Base-by-base conservation (phyloP, 2,113 vertebrate species). In the Lophura nycthemera region DNA sequence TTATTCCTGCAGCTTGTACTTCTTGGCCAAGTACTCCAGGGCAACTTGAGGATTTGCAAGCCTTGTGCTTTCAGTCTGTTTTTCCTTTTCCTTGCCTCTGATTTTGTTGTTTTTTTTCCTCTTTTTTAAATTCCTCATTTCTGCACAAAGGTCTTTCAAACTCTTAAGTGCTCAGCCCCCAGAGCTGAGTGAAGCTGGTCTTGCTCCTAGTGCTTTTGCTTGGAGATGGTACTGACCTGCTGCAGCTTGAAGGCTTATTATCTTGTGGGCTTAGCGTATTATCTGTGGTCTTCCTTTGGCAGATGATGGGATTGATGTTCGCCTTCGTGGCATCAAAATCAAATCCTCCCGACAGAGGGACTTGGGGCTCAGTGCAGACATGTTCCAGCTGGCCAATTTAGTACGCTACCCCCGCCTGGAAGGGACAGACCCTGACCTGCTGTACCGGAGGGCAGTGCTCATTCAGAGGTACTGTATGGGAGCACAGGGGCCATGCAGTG, bases 271-370 rank as follows among this genome's bases (percentile, higher is more conserved):
- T 84, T 86, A 59, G 38, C 1, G 0, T 80, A 42, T 77, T 32
- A 88, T 52, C 65, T 5, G 0, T 88, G 63, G 52, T 81, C 45
- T 75, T 90, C 76, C 71, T 80, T 85, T 82, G 71, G 61, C 95
- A 99, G 99, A 99, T 95, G 99, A 99, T 38, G 99, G 99, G 5
- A 99, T 99, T 67, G 99, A 99, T 19, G 99, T 99, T 70, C 98
- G 99, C 69, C 98, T 99, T 90, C 98, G 99, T 64, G 99, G 99
- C 36, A 97, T 99, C 90, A 99, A 99, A 98, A 99, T 99, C 86
- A 99, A 99, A 96, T 99, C 99, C 0, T 99, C 99, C 3, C 98
- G 98, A 69, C 99, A 99, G 92, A 97, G 99, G 70, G 98, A 99
- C 95, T 91, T 99, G 90, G 99, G 99, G 48, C 97, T 99, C 81